A percentile compares a stretch with the other conserved stretches of the same genome.
phyloP scores from a whole-genome alignment of 2,888 invertebrate species.

The Rhingia rostrata region DNA sequence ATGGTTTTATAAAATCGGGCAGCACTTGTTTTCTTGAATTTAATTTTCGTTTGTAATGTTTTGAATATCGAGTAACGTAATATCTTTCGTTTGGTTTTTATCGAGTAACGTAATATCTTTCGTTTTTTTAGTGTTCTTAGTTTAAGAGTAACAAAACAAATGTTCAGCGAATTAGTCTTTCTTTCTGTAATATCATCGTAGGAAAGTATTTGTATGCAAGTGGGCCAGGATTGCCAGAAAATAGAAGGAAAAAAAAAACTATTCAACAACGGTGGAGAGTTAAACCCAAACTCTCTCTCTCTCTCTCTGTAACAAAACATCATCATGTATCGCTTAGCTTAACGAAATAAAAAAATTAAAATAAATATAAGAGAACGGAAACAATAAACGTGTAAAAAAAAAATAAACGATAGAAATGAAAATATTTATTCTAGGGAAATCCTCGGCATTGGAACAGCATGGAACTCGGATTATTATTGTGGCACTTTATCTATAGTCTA shows the following conservation, averaged over 20 bases:
- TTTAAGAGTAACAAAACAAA: too few relatives aligned
- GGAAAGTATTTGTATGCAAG: too few relatives aligned
- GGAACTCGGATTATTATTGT: constrained; percentile 56
- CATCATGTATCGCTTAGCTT: constrained; percentile 46
- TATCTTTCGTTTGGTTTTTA: constrained; percentile 27
- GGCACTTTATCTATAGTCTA: constrained; percentile 57
- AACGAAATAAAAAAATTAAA: constrained; percentile 53
- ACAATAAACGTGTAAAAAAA: constrained; percentile 46
- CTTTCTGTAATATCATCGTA: too few relatives aligned
- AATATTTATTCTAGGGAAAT: constrained; percentile 56
- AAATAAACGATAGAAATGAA: constrained; percentile 41
- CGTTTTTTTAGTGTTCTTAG: too few relatives aligned
- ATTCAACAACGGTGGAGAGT: constrained; percentile 30
- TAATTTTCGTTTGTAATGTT: constrained; percentile 15
- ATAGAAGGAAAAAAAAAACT: not conserved
- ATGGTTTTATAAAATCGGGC: constrained; percentile 57
- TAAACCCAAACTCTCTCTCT: constrained; percentile 6
- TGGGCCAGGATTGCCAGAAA: too few relatives aligned
- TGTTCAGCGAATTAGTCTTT: too few relatives aligned
- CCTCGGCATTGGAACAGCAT: constrained; percentile 68
- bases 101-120: constrained; percentile 26
- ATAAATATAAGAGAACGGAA: constrained; percentile 33
- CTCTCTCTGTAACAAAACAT: constrained; percentile 32
- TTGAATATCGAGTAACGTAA: constrained; percentile 46
- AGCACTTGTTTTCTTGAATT: constrained; percentile 49